phyloP scores from a whole-genome alignment of 1,140 invertebrate species.

The Prorops nasuta region DNA sequence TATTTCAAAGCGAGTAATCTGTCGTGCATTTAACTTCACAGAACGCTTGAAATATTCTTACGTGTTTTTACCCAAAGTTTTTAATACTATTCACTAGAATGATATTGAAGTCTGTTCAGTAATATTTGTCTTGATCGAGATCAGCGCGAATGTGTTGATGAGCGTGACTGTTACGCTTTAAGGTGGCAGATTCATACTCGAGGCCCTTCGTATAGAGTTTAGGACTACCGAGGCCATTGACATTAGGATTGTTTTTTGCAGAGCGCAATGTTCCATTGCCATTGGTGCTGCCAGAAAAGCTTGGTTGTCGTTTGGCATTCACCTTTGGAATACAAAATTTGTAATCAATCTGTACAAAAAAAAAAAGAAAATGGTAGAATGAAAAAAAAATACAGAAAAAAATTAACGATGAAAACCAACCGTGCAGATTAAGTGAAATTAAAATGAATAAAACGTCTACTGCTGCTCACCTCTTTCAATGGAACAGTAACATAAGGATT shows the following conservation, averaged over 20 bases:
- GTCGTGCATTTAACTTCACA: no score
- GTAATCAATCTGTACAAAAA: background rate
- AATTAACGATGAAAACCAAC: no score
- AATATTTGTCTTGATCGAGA: constrained; percentile 62
- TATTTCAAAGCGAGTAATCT: no score
- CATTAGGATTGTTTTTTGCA: constrained; percentile 62
- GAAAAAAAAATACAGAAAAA: no score
- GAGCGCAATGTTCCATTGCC: constrained; percentile 62
- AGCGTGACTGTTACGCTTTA: constrained; percentile 74
- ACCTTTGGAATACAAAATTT: constrained; percentile 26
- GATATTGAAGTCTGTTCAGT: no score
- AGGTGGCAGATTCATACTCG: constrained; percentile 76
- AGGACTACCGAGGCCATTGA: constrained; percentile 60
- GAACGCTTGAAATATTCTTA: no score
- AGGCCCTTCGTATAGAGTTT: constrained; percentile 67
- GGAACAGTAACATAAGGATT: constrained; percentile 82
- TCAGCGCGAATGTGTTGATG: constrained; percentile 59
- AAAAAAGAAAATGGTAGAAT: no score
- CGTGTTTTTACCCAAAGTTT: no score
- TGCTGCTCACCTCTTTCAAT: constrained; percentile 70
- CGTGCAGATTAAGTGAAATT: no score
- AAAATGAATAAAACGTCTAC: no score
- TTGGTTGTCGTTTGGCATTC: constrained; percentile 50
- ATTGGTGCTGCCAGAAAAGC: constrained; percentile 52
- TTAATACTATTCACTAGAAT: no score